phyloP scores from a whole-genome alignment of 2,797 vertebrate species.

The Pseudopleuronectes americanus region DNA sequence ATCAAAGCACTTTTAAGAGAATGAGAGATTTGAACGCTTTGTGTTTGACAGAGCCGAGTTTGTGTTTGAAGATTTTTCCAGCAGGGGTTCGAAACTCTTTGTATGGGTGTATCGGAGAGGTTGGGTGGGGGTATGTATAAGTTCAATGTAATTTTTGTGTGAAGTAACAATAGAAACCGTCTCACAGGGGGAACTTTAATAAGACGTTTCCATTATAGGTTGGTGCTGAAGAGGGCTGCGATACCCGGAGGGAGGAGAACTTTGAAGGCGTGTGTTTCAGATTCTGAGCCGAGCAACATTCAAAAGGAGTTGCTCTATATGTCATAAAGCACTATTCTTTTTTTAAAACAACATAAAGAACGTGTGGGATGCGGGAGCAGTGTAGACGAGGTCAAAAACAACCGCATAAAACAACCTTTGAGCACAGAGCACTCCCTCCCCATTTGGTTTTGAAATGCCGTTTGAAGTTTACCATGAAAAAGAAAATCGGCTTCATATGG shows the following conservation, averaged over 20 bases:
- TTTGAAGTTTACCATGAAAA: constrained; percentile 72
- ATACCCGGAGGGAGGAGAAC: constrained; percentile 42
- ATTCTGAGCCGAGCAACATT: constrained; percentile 28
- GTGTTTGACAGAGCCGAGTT: constrained; percentile 31
- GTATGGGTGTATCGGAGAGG: constrained; percentile 48
- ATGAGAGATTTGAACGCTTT: constrained; percentile 37
- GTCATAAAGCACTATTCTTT: constrained; percentile 20
- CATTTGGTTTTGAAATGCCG: constrained; percentile 64
- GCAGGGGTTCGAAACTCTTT: constrained; percentile 36
- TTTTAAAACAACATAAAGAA: constrained; percentile 36
- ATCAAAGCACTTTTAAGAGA: constrained; percentile 69
- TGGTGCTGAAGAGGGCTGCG: constrained; percentile 12
- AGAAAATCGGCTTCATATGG: constrained; percentile 55
- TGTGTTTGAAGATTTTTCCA: constrained; percentile 34
- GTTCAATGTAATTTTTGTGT: constrained; percentile 54
- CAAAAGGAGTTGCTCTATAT: constrained; percentile 36
- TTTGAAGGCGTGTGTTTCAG: constrained; percentile 44
- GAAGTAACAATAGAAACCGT: constrained; percentile 37
- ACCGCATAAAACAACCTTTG: constrained; percentile 59
- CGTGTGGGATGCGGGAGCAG: constrained; percentile 19
- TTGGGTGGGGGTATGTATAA: constrained; percentile 21
- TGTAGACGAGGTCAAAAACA: constrained; percentile 57
- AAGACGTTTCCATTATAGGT: constrained; percentile 48
- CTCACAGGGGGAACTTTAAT: constrained; percentile 46
- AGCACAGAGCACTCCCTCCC: constrained; percentile 49